Evolutionary conservation across 2,888 invertebrate species (phyloP).

Genomic region (Ceramica pisi): DNA sequence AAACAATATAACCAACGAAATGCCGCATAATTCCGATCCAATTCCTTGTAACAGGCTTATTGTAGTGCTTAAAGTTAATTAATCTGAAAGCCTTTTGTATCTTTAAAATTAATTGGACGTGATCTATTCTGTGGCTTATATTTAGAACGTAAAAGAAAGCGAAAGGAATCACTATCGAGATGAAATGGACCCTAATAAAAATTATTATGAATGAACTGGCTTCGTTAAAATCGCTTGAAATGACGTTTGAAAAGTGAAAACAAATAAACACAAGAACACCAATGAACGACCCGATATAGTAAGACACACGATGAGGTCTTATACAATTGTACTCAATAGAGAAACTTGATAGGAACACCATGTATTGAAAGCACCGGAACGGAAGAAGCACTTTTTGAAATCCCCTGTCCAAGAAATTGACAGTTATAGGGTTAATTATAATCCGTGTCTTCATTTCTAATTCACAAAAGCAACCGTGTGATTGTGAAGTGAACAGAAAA

Average conservation of each 20-base stretch:
- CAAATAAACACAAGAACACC: conserved; percentile 2
- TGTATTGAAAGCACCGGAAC: conserved; percentile 11
- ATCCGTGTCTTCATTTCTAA: conserved; percentile 17
- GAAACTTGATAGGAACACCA: conserved; percentile 33
- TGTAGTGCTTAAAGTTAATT: conserved; percentile 16
- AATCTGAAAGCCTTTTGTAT: neutral
- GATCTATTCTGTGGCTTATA: neutral
- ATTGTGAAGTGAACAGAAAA: neutral
- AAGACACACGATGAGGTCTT: conserved; percentile 31
- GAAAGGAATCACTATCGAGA: neutral
- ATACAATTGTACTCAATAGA: conserved; percentile 44
- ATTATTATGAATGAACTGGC: neutral
- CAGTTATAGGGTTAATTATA: conserved; percentile 6
- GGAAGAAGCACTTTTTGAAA: conserved; percentile 37
- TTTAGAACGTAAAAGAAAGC: neutral
- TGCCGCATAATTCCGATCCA: neutral
- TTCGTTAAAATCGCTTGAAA: neutral
- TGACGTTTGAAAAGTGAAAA: neutral
- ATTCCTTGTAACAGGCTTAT: conserved; percentile 12
- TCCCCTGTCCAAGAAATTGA: conserved; percentile 23
- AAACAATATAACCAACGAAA: neutral
- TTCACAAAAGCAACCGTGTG: neutral
- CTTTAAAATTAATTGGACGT: no score
- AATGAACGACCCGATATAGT: conserved; percentile 26
- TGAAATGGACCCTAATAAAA: neutral